Evolutionary conservation across 53 echinoderm and acorn worm species (phyloP).

Genomic region (Apostichopus leukothele): DNA sequence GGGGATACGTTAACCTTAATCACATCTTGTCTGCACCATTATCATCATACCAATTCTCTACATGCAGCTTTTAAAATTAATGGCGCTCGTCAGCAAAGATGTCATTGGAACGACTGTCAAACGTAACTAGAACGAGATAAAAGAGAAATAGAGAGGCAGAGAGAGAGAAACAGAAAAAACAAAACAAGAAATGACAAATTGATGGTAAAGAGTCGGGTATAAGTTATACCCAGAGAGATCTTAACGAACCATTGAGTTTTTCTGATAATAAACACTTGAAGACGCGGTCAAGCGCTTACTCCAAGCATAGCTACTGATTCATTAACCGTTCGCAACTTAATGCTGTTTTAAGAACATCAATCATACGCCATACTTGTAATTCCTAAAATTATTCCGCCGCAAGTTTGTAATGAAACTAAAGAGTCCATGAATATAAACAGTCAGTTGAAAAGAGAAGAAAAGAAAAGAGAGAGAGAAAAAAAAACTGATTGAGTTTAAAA

Average conservation of each 20-base stretch:
- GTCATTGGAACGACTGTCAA: neutral
- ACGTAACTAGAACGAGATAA: neutral
- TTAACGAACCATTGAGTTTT: conserved; percentile 43
- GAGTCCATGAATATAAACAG: conserved; percentile 35
- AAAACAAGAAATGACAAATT: neutral
- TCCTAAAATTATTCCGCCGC: conserved; percentile 37
- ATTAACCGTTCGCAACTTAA: conserved; percentile 36
- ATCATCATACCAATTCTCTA: no score
- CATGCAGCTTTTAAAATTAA: neutral
- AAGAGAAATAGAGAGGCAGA: neutral
- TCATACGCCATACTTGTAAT: conserved; percentile 34
- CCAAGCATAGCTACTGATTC: conserved; percentile 11
- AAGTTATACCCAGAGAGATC: neutral
- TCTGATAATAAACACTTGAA: conserved; percentile 35
- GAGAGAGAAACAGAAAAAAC: neutral
- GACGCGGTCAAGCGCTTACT: conserved; percentile 32
- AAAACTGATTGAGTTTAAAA: neutral
- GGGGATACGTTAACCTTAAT: no score
- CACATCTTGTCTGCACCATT: no score
- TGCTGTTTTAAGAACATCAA: conserved; percentile 31
- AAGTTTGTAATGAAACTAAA: conserved; percentile 13
- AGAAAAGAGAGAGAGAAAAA: neutral
- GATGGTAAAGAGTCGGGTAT: neutral
- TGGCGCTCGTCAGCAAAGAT: conserved; percentile 10
- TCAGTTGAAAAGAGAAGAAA: neutral